phyloP scores from a whole-genome alignment of 2,888 invertebrate genomes.

The Melolontha melolontha region DNA sequence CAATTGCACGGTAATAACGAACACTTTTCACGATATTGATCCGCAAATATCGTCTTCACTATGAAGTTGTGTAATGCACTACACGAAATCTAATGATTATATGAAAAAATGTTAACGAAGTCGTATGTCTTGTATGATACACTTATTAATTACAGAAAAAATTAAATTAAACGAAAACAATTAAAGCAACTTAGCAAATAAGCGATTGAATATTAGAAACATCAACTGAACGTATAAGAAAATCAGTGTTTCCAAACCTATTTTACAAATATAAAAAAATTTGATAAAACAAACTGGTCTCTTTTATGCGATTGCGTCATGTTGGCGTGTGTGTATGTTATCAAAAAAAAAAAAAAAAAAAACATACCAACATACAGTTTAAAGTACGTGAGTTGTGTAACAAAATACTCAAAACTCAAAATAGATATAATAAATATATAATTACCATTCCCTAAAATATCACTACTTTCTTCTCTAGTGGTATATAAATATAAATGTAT shows the following conservation, averaged over 20 bases:
- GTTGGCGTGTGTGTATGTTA: conserved; percentile 27
- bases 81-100: not conserved
- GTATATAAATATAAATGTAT: conserved; percentile 1
- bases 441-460: conserved; percentile 48
- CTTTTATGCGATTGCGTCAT: conserved; percentile 38
- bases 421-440: conserved; percentile 25
- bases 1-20: no score
- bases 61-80: not conserved
- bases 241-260: conserved; percentile 45
- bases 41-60: no score
- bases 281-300: conserved; percentile 49
- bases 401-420: conserved; percentile 4
- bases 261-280: conserved; percentile 45
- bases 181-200: conserved; percentile 62
- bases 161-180: conserved; percentile 55
- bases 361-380: not conserved
- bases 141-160: conserved; percentile 24
- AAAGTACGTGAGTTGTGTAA: not conserved
- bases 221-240: conserved; percentile 18
- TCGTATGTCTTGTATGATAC: conserved; percentile 12
- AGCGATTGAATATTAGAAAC: conserved; percentile 46
- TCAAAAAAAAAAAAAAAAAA: not conserved
- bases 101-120: conserved; percentile 6
- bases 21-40: no score
- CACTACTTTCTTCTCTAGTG: conserved; percentile 44